phyloP scores from a whole-genome alignment of 2,888 invertebrate species.

The Holacanthella duospinosa region DNA sequence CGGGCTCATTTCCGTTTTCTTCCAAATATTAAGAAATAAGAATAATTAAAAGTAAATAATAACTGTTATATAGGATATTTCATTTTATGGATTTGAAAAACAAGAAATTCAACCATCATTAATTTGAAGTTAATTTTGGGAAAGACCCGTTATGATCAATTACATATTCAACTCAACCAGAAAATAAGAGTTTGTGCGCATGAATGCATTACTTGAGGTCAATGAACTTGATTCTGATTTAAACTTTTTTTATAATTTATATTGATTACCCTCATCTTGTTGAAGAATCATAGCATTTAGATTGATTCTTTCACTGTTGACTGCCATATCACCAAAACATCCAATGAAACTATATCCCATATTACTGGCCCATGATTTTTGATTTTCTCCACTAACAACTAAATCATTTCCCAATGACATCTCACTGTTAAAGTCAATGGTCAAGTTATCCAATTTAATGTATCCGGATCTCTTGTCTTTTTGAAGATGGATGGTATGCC shows the following conservation, averaged over 20 bases:
- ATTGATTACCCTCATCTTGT: conserved; percentile 2
- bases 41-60: no score
- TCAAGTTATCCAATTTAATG: not conserved
- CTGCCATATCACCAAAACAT: conserved; percentile 75
- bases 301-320: conserved; percentile 52
- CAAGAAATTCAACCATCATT: no score
- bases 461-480: not conserved
- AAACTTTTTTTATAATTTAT: no score
- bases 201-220: no score
- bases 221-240: no score
- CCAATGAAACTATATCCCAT: conserved; percentile 84
- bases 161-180: no score
- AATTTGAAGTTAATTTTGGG: no score
- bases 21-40: no score
- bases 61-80: no score
- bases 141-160: no score
- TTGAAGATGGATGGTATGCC: not conserved
- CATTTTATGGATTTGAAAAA: no score
- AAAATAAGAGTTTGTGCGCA: not conserved
- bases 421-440: conserved; percentile 1
- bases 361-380: conserved; percentile 64
- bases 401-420: not conserved
- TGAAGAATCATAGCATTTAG: not conserved
- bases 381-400: not conserved
- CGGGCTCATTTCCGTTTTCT: no score